These are phyloP conservation scores for Danionella dracula DNA, from an alignment of 2,797 vertebrate genomes.

Conservation along the genomic window DNA sequence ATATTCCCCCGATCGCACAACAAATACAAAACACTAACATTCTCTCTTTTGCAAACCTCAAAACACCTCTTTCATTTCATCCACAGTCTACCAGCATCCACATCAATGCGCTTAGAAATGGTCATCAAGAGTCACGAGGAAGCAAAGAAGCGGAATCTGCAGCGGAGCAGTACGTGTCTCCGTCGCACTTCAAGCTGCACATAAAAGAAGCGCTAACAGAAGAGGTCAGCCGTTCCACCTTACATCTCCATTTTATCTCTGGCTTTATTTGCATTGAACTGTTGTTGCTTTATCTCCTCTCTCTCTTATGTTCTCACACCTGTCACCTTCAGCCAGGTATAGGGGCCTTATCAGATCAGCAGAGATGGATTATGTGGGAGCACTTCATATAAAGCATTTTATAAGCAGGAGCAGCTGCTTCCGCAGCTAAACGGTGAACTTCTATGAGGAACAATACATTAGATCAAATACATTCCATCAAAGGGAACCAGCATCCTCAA, in stretches of 20 bases:
- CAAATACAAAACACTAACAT: not conserved
- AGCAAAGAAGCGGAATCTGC: slow-evolving; percentile 23
- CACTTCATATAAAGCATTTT: slow-evolving; percentile 62
- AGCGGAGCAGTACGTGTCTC: slow-evolving; percentile 22
- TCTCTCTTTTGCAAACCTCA: not conserved
- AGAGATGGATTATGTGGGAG: slow-evolving; percentile 78
- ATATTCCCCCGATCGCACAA: not conserved
- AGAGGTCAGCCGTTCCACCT: slow-evolving; percentile 74
- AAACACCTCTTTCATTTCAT: slow-evolving; percentile 24
- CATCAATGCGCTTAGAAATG: slow-evolving; percentile 16
- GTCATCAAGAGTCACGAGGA: not conserved
- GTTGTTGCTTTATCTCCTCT: slow-evolving; percentile 84
- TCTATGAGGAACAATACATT: slow-evolving; percentile 76
- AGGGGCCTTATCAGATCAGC: slow-evolving; percentile 80
- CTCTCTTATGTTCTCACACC: slow-evolving; percentile 79
- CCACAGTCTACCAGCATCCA: slow-evolving; percentile 5
- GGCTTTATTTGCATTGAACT: slow-evolving; percentile 84
- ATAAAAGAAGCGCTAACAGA: slow-evolving; percentile 39
- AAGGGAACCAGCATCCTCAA: slow-evolving; percentile 67
- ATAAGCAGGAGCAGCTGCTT: slow-evolving; percentile 77
- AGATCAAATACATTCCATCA: slow-evolving; percentile 69
- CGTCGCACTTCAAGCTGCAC: slow-evolving; percentile 30
- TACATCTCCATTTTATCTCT: slow-evolving; percentile 75
- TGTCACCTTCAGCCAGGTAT: slow-evolving; percentile 80
- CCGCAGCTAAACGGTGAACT: slow-evolving; percentile 73